Evolutionary conservation across 2,888 invertebrate species (phyloP).

Genomic region (Brachynemurus nebulosus): DNA sequence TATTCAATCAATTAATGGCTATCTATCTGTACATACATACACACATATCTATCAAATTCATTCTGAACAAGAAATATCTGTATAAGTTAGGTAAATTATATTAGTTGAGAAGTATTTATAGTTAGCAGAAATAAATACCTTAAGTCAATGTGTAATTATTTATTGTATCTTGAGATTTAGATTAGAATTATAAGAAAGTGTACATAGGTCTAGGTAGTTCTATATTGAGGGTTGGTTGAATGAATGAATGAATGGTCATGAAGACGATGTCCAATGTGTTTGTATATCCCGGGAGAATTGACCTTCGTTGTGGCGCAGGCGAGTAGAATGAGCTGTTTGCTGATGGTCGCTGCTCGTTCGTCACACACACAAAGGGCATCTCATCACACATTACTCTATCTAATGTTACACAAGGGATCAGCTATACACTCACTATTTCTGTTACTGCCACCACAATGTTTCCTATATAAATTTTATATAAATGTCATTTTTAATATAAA

Average conservation of each 20-base stretch:
- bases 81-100: too few species aligned
- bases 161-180: too few species aligned
- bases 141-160: too few species aligned
- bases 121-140: too few species aligned
- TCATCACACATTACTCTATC: conserved; percentile 1
- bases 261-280: not conserved
- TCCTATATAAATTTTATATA: not conserved
- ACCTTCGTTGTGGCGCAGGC: not conserved
- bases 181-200: not conserved
- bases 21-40: too few species aligned
- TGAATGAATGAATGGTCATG: conserved; percentile 4
- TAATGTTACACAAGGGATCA: conserved; percentile 3
- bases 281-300: not conserved
- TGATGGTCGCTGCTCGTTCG: not conserved
- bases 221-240: not conserved
- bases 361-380: not conserved
- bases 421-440: not conserved
- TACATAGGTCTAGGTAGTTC: not conserved
- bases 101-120: too few species aligned
- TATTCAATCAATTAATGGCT: too few species aligned
- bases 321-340: not conserved
- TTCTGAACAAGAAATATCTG: too few species aligned
- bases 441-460: not conserved
- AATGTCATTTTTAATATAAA: not conserved
- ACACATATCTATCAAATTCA: too few species aligned